Evolutionary conservation across 37 sponge, comb jelly and placozoan genomes (phyloP), one percentile per base, ranked within the genome.

Genomic region (Spongilla lacustris): DNA sequence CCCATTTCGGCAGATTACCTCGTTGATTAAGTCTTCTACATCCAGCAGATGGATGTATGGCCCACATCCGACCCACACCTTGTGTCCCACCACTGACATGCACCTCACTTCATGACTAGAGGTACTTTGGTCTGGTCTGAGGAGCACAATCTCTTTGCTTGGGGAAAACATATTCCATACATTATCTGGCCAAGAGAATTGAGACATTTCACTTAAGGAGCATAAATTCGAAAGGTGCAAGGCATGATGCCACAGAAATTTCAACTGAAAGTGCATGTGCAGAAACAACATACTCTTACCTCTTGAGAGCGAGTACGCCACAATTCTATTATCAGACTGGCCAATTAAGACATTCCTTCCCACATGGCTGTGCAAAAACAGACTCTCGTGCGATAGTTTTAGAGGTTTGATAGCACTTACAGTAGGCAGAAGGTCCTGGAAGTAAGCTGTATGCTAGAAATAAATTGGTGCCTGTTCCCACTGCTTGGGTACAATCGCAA

Each of bases 61-160:
- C 0, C 93, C 93, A 23, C 80, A 71, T 22, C 89, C 89, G 0
- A 93, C 83, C 93, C 93, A 93, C 33, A 93, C 26, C 70, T 84
- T 50, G 26, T 89, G 73, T 13, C 68, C 50, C 0, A 93, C 83
- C 2, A 35, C 68, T n/a, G 85, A 66, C 30, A 93, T 89, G 74
- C 79, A 77, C 26, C 36, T 38, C 11, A 93, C 79, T 2, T 83
- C 90, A 25, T 76, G 58, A 10, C 19, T 58, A 1, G 14, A 13
- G 12, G 19, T 58, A 17, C 11, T 17, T 13, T 58, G 58, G 19
- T 14, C 58, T 14, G 19, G 19, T 58, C 19, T 17, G 1, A 1
- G 14, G 19, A 58, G 58, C 21, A 19, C 12, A 17, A 58, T 58
- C 58, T 58, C 58, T 14, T 14, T 58, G 58, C 58, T 19, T 1